Conservation (phyloP, 2,797 vertebrate genomes). For the Momotus momota region DNA sequence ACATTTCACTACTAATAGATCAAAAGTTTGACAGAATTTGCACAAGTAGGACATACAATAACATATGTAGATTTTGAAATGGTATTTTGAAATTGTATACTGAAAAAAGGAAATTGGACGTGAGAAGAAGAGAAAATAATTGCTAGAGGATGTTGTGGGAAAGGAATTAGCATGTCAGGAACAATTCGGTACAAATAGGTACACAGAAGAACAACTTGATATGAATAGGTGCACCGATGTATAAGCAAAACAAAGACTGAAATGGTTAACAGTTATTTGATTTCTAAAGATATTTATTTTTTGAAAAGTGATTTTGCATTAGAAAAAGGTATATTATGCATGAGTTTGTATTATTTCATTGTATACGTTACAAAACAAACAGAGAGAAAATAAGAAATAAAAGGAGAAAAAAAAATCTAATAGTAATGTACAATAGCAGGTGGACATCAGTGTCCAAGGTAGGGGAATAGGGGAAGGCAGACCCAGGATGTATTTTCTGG, state of each 20-base stretch:
- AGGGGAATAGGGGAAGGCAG: accelerated
- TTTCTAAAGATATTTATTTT: background rate
- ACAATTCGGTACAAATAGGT: too few species aligned
- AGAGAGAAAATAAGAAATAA: background rate
- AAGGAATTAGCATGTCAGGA: background rate
- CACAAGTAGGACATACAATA: background rate
- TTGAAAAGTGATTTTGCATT: background rate
- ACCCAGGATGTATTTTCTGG: background rate
- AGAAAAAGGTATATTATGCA: background rate
- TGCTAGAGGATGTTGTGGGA: background rate
- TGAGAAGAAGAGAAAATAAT: background rate
- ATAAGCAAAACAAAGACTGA: background rate
- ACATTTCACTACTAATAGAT: background rate
- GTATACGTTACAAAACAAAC: background rate
- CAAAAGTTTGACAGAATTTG: background rate
- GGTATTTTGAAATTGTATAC: background rate
- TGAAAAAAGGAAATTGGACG: background rate
- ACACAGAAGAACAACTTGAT: background rate
- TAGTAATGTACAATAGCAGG: background rate
- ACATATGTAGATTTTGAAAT: accelerated
- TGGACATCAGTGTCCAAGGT: background rate
- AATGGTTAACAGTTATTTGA: background rate
- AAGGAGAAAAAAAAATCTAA: background rate
- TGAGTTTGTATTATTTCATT: background rate
- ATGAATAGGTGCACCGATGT: background rate